Conservation (phyloP, 2,797 vertebrate genomes). For the Pseudochirops corinnae region DNA sequence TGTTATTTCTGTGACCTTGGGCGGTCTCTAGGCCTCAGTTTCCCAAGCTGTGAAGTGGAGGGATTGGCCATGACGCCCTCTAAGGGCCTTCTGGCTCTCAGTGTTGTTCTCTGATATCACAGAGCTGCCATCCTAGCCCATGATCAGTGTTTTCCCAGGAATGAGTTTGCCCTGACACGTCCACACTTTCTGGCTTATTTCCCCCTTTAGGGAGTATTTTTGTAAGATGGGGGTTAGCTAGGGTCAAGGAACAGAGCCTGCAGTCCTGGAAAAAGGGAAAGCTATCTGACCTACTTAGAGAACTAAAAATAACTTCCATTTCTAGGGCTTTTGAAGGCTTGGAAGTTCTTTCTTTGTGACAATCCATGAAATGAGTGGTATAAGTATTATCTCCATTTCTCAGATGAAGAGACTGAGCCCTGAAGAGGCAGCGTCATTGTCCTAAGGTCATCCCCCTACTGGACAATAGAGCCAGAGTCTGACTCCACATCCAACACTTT, state of each 20-base stretch:
- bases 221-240: background rate
- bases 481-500: background rate
- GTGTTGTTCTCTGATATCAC: background rate
- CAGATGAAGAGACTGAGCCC: background rate
- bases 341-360: background rate
- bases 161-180: background rate
- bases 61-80: background rate
- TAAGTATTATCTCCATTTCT: background rate
- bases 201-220: background rate
- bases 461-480: background rate
- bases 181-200: background rate
- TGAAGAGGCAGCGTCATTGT: background rate
- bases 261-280: background rate
- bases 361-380: background rate
- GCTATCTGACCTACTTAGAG: background rate
- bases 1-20: background rate
- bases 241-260: background rate
- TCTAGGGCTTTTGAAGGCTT: background rate
- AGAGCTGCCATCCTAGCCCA: background rate
- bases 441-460: background rate
- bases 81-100: background rate
- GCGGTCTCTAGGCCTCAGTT: background rate
- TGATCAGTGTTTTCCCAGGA: background rate
- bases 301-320: background rate
- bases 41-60: background rate